Conservation (phyloP, 2,888 invertebrate genomes). For the Pinctada fucata region DNA sequence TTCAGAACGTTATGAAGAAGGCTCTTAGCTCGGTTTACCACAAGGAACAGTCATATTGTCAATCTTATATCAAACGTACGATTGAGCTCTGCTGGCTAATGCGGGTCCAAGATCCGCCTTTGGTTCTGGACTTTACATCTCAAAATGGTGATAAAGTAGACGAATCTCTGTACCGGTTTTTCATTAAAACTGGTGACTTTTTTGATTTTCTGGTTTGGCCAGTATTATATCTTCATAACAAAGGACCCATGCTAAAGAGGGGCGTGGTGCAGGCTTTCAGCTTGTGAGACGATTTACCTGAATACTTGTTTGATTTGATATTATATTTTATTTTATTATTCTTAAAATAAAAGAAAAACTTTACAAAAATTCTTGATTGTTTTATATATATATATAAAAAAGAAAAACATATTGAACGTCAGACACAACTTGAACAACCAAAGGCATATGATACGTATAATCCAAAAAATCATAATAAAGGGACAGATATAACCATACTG, state of each 20-base stretch:
- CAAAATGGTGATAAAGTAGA: slow-evolving; percentile 17
- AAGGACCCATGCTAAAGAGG: slow-evolving; percentile 22
- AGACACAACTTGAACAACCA: no score
- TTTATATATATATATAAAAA: background rate
- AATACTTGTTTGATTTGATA: background rate
- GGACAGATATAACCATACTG: no score
- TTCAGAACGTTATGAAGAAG: background rate
- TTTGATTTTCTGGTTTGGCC: slow-evolving; percentile 33
- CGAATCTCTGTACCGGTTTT: slow-evolving; percentile 6
- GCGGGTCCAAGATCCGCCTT: slow-evolving; percentile 30
- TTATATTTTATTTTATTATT: background rate
- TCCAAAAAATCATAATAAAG: no score
- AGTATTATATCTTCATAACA: slow-evolving; percentile 12
- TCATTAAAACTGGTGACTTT: slow-evolving; percentile 15
- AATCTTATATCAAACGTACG: slow-evolving; percentile 22
- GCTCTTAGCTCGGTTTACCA: background rate
- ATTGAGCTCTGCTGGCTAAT: slow-evolving; percentile 28
- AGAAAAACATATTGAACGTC: no score
- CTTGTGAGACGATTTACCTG: background rate
- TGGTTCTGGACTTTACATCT: slow-evolving; percentile 6
- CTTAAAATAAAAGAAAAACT: background rate
- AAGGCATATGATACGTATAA: no score
- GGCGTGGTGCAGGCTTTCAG: slow-evolving; percentile 26
- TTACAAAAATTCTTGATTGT: background rate
- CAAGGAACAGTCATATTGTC: slow-evolving; percentile 15